Evolutionary conservation across 2,888 invertebrate genomes (phyloP).

Genomic region (Sabatieria punctata): DNA sequence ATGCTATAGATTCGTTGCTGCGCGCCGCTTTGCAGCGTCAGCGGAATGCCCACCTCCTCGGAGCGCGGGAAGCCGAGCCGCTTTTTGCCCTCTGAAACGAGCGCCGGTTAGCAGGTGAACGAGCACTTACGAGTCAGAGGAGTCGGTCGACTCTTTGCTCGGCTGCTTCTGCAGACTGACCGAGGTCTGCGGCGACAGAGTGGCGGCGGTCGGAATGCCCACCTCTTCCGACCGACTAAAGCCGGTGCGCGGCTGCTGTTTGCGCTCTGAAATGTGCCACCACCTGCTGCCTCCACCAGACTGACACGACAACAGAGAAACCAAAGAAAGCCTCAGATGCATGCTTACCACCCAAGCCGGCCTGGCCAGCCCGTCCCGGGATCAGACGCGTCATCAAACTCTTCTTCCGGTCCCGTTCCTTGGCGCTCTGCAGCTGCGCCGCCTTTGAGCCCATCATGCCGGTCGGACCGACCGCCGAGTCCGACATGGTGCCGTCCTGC

Average conservation of each 20-base stretch:
- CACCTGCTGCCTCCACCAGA: too few species aligned
- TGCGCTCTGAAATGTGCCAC: too few species aligned
- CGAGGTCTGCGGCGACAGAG: conserved; percentile 1
- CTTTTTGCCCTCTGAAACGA: conserved; percentile 14
- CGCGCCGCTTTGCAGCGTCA: conserved; percentile 10
- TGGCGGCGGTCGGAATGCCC: conserved; percentile 4
- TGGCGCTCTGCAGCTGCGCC: conserved; percentile 35
- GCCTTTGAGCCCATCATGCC: conserved; percentile 31
- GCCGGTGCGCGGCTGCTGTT: not conserved
- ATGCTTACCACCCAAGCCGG: too few species aligned
- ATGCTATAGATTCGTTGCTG: not conserved
- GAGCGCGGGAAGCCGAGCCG: conserved; percentile 29
- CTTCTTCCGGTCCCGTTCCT: conserved; percentile 82
- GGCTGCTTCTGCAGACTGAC: conserved; percentile 36
- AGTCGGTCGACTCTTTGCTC: conserved; percentile 42
- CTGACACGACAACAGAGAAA: not conserved
- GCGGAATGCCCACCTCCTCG: conserved; percentile 30
- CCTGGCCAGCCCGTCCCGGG: conserved; percentile 4
- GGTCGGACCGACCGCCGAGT: conserved; percentile 61
- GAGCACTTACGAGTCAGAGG: conserved; percentile 15
- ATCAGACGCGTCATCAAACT: conserved; percentile 35
- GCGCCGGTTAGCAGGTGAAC: too few species aligned
- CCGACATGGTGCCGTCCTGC: conserved; percentile 76
- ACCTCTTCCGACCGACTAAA: conserved; percentile 9
- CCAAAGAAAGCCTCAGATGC: not conserved